Evolutionary conservation across 2,113 vertebrate species (phyloP), one percentile per base, ranked within the genome.

Genomic region (Pachycephala philippinensis): DNA sequence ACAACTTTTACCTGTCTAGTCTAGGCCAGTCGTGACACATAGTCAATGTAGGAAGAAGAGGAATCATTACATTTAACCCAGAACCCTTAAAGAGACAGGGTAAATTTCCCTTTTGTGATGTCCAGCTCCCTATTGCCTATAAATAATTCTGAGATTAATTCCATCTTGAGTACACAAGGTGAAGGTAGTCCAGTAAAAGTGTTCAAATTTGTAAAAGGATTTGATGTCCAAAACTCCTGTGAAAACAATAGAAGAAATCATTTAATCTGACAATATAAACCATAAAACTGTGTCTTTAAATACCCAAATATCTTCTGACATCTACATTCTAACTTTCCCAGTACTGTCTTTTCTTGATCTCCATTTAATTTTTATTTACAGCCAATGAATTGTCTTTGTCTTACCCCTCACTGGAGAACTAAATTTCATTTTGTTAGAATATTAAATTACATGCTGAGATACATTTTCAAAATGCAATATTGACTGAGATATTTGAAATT

Each of bases 401-500:
- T 93, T 82, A 27, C 9, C 44, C 20, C 12, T 72, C 37, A 75
- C 5, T 64, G 33, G 65, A 83, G n/a, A 82, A 14, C 9, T 72
- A 70, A 68, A 84, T 61, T 75, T 81, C 3, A 37, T 81, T 78
- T 66, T 79, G 20, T 35, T 40, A 68, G 37, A 72, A 56, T 60
- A 39, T 49, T 68, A 63, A 84, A 59, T 92, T 10, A 2, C 53
- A 56, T 20, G 6, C 27, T 68, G 52, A 89, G 44, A 9, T 78
- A 75, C 7, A 57, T 79, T 82, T 94, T 49, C 54, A 23, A 89
- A 91, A 56, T 42, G 12, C 26, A 68, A 37, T 89, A 69, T 57
- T 82, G 37, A 87, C 42, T 84, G 59, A 66, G 16, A 22, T 84
- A 53, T 64, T 92, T 91, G 60, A 92, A 95, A 96, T 89, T 82